phyloP scores from a whole-genome alignment of 2,113 vertebrate species.

The Bostrychus sinensis region DNA sequence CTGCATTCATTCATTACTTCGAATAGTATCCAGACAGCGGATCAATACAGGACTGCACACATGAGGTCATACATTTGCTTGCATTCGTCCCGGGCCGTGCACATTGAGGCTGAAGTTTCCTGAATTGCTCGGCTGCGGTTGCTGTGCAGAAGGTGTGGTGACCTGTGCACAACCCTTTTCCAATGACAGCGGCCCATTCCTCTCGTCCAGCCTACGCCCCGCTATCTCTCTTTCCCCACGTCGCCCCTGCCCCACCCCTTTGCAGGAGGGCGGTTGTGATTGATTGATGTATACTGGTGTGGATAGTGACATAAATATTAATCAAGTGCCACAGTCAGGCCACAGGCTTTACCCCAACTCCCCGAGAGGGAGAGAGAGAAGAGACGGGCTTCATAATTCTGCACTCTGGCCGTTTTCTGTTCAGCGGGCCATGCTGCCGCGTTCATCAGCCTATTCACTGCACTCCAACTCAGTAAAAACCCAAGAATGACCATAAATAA shows the following conservation, averaged over 20 bases:
- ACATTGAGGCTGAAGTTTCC: conserved; percentile 24
- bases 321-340: conserved; percentile 67
- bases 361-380: conserved; percentile 24
- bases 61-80: conserved; percentile 51
- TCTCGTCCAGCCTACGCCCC: conserved; percentile 27
- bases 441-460: conserved; percentile 10
- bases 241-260: conserved; percentile 62
- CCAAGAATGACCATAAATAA: conserved; percentile 49
- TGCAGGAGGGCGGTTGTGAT: conserved; percentile 70
- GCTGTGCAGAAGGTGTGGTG: conserved; percentile 61
- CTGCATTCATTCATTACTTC: conserved; percentile 11
- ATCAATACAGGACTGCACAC: conserved; percentile 33
- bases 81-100: conserved; percentile 28
- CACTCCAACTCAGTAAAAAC: conserved; percentile 48
- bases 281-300: conserved; percentile 73
- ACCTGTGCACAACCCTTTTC: conserved; percentile 72
- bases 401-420: conserved; percentile 32
- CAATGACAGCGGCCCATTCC: conserved; percentile 68
- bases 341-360: conserved; percentile 53
- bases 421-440: conserved; percentile 22
- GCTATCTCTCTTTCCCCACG: conserved; percentile 50
- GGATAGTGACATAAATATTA: conserved; percentile 78
- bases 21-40: conserved; percentile 7
- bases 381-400: conserved; percentile 40
- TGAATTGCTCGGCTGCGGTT: conserved; percentile 43